Percentiles rank a stretch among this genome's conserved stretches.
phyloP scores from a whole-genome alignment of 2,888 invertebrate genomes.

The Pristionchus maxplancki region DNA sequence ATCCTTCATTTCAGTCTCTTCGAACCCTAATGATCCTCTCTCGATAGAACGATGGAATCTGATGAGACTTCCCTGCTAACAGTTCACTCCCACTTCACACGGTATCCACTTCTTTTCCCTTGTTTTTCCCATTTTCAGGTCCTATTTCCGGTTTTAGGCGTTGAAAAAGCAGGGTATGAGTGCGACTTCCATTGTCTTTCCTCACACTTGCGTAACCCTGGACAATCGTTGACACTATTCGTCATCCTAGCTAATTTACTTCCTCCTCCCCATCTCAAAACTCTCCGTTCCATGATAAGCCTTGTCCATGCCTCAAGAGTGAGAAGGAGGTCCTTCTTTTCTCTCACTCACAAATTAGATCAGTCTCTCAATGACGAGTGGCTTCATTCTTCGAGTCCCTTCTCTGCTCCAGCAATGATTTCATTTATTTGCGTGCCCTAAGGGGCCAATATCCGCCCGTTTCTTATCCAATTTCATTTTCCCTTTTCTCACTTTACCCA shows the following conservation, averaged over 20 bases:
- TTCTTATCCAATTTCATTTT: constrained; percentile 27
- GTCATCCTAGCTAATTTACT: too few relatives aligned
- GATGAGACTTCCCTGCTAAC: constrained; percentile 1
- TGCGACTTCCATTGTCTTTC: not conserved
- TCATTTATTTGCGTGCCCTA: constrained; percentile 44
- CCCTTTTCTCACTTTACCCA: constrained; percentile 19
- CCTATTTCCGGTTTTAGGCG: not conserved
- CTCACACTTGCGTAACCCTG: not conserved
- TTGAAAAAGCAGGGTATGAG: not conserved
- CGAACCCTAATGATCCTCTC: not conserved
- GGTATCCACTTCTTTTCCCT: not conserved
- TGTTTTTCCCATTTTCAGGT: not conserved
- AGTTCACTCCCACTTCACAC: constrained; percentile 15
- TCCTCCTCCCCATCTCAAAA: not conserved
- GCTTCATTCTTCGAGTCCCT: not conserved
- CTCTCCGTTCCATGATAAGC: not conserved
- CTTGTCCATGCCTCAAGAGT: not conserved
- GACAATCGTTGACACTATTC: not conserved
- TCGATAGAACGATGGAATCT: not conserved
- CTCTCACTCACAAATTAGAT: constrained; percentile 42
- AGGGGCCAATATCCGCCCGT: constrained; percentile 23
- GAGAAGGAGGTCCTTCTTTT: not conserved
- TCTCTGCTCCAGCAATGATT: constrained; percentile 25
- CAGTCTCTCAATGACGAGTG: constrained; percentile 14
- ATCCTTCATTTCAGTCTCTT: not conserved